Conservation (phyloP, 2,797 vertebrate genomes). For the Tamandua tetradactyla region DNA sequence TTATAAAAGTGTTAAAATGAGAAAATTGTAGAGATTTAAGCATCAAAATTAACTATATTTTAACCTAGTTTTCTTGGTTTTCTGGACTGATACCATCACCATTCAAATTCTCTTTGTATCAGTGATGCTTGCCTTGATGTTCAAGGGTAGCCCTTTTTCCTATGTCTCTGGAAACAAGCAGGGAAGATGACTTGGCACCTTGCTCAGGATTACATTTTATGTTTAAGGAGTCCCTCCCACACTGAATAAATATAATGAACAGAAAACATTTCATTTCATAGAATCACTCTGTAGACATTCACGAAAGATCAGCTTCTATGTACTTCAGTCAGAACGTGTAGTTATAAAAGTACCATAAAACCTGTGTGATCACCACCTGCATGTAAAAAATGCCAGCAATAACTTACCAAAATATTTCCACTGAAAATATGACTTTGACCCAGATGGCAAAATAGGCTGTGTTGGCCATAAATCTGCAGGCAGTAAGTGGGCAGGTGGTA, state of each 20-base stretch:
- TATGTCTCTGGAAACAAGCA: not conserved
- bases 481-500: slow-evolving; percentile 74
- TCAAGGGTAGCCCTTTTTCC: not conserved
- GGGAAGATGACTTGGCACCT: not conserved
- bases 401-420: slow-evolving; percentile 80
- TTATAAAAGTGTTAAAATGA: not conserved
- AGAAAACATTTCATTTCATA: slow-evolving; percentile 29
- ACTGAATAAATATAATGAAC: slow-evolving; percentile 31
- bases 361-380: slow-evolving; percentile 76
- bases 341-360: slow-evolving; percentile 66
- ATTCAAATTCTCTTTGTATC: not conserved
- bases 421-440: slow-evolving; percentile 82
- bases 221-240: not conserved
- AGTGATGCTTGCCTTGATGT: not conserved
- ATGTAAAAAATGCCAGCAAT: slow-evolving; percentile 74
- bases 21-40: not conserved
- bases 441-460: slow-evolving; percentile 78
- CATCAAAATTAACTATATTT: not conserved
- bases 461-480: slow-evolving; percentile 70
- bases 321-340: slow-evolving; percentile 33
- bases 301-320: slow-evolving; percentile 60
- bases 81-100: not conserved
- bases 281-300: slow-evolving; percentile 45
- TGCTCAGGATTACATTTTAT: not conserved
- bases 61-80: not conserved